Base-by-base conservation (phyloP, 2,888 invertebrate species). In the Brachyptera risi region DNA sequence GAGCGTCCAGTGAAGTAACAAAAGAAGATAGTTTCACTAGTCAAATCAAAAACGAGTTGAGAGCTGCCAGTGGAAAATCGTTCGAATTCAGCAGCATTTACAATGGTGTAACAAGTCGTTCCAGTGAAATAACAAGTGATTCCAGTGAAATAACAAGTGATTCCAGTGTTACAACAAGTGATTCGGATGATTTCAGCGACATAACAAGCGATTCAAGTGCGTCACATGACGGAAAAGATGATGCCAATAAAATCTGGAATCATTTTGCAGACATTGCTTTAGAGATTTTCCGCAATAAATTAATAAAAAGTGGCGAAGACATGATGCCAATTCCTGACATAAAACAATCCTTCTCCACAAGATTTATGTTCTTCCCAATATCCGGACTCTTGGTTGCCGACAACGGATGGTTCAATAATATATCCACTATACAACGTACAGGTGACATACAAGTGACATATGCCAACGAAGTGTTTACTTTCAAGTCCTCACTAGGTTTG, bases 361-460 rank as follows among this genome's bases (percentile, higher is more conserved):
- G 15, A 15, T 27, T 31, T 31, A 23, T 19, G 11, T 3, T 44
- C 15, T 1, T 42, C 15, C 40, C 19, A n/a, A 21, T 54, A 1
- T 35, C 27, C 13, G 60, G 60, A 9, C 7, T 17, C 9, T 60
- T 60, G 15, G 21, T 42, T 0, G 56, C 54, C 21, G 42, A 54
- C 23, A 27, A 60, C n/a, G 60, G 60, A 3, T 51, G 51, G 60
- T 42, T 40, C 21, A 44, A 26, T 13, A 54, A 56, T 31, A 27
- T 60, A 5, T 37, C 54, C 1, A 54, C 56, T 0, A 27, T 60
- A 5, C 26, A 54, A 9, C 31, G 60, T 13, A 59, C 50, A 1
- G 59, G 50, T 11, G 59, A 59, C 11, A 50, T 50, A 9, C 3
- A 37, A 7, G 59, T 50, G 2, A 37, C 42, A 3, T 26, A 23